phyloP scores from a whole-genome alignment of 2,888 invertebrate genomes.

The Dascillus cervinus region DNA sequence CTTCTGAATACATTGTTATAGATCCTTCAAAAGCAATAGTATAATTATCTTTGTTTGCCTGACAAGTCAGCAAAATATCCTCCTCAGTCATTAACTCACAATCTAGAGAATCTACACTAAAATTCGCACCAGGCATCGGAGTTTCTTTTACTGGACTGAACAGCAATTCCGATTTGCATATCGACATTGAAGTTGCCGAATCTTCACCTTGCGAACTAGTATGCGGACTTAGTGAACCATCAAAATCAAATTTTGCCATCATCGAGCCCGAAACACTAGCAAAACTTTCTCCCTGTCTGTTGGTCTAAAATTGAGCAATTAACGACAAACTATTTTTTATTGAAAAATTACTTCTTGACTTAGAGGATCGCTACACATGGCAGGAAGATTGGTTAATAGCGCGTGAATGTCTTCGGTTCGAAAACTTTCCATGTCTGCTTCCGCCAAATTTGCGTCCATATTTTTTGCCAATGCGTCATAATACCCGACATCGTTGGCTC shows the following conservation, averaged over 20 bases:
- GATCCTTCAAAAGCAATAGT: slow-evolving; percentile 92
- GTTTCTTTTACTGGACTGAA: slow-evolving; percentile 87
- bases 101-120: slow-evolving; percentile 87
- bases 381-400: slow-evolving; percentile 69
- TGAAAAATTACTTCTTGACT: slow-evolving; percentile 38
- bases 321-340: background rate
- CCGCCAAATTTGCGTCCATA: slow-evolving; percentile 87
- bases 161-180: slow-evolving; percentile 84
- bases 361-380: slow-evolving; percentile 51
- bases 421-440: slow-evolving; percentile 93
- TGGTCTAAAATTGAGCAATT: slow-evolving; percentile 4
- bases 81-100: slow-evolving; percentile 74
- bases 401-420: slow-evolving; percentile 86
- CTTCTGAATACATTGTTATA: slow-evolving; percentile 75
- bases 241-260: slow-evolving; percentile 73
- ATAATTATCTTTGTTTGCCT: slow-evolving; percentile 90
- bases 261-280: slow-evolving; percentile 75
- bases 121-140: slow-evolving; percentile 61
- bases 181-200: slow-evolving; percentile 74
- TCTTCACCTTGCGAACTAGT: slow-evolving; percentile 73
- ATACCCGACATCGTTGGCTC: slow-evolving; percentile 55
- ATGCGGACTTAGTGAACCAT: slow-evolving; percentile 66
- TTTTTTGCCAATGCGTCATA: slow-evolving; percentile 83
- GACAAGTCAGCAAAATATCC: slow-evolving; percentile 84
- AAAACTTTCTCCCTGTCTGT: slow-evolving; percentile 69